A percentile compares a stretch with the other conserved stretches of the same genome.
These are phyloP conservation scores for Petroica traversi DNA, from an alignment of 2,113 vertebrate species.

Conservation along the genomic window DNA sequence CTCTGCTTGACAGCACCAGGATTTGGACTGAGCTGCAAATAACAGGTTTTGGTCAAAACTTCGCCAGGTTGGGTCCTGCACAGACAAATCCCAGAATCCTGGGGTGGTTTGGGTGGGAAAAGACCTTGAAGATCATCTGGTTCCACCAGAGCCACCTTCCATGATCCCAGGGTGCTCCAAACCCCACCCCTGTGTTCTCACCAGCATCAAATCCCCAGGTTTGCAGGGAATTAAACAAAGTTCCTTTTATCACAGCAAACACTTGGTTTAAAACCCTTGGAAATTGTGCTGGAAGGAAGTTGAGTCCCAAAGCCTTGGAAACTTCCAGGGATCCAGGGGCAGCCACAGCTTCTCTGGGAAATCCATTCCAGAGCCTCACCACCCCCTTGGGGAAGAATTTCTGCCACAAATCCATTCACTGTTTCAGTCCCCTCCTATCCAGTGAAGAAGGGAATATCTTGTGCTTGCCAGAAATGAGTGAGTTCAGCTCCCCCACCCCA, in stretches of 20 bases:
- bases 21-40: background rate
- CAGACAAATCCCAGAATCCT: accelerated
- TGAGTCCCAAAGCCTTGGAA: no score
- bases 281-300: no score
- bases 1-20: background rate
- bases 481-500: background rate
- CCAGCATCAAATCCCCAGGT: no score
- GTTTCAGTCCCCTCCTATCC: background rate
- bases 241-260: no score
- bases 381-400: background rate
- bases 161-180: accelerated
- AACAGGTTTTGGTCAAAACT: background rate
- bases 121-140: no score
- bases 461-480: background rate
- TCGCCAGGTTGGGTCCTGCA: background rate
- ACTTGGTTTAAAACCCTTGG: no score
- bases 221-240: no score
- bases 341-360: background rate
- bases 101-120: background rate
- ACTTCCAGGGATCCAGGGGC: background rate
- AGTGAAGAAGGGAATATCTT: background rate
- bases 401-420: background rate
- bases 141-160: background rate
- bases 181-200: no score
- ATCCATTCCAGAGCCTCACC: background rate